These are phyloP conservation scores for Coleophora deauratella DNA, from an alignment of 2,888 invertebrate genomes.

Conservation along the genomic window DNA sequence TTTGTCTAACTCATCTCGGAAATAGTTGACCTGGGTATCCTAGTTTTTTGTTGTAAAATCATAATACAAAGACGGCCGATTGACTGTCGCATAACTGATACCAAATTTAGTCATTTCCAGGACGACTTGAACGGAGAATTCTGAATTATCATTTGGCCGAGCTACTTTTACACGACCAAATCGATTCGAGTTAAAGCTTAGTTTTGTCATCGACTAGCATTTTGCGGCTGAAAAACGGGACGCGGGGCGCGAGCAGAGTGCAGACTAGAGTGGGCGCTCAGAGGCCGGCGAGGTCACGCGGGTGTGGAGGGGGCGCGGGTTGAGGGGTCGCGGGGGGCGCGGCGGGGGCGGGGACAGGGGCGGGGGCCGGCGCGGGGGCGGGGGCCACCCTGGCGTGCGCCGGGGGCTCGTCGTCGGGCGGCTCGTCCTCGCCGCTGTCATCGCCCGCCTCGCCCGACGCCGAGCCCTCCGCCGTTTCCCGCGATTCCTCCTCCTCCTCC, in stretches of 20 bases:
- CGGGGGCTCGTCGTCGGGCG: constrained; percentile 32
- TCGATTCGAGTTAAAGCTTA: no score
- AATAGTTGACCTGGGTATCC: no score
- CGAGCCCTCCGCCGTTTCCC: constrained; percentile 29
- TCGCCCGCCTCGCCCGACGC: constrained; percentile 37
- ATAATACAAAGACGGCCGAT: no score
- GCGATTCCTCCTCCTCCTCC: constrained; percentile 59
- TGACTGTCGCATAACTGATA: no score
- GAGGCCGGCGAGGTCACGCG: constrained; percentile 13
- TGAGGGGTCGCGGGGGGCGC: constrained; percentile 13
- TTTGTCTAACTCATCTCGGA: no score
- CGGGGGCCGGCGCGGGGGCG: constrained; percentile 17
- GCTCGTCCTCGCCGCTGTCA: constrained; percentile 28
- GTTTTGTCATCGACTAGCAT: no score
- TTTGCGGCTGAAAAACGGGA: constrained; percentile 13
- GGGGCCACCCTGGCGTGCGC: constrained; percentile 22
- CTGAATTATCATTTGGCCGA: not conserved
- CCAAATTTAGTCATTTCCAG: no score
- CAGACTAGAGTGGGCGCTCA: constrained; percentile 8
- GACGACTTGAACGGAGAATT: no score
- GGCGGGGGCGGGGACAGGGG: constrained; percentile 21
- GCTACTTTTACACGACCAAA: no score
- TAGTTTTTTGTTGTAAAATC: no score
- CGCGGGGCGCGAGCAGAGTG: constrained; percentile 11
- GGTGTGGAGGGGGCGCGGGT: constrained; percentile 14